Conservation (phyloP, 2,797 vertebrate species). For the Cetoscarus ocellatus region DNA sequence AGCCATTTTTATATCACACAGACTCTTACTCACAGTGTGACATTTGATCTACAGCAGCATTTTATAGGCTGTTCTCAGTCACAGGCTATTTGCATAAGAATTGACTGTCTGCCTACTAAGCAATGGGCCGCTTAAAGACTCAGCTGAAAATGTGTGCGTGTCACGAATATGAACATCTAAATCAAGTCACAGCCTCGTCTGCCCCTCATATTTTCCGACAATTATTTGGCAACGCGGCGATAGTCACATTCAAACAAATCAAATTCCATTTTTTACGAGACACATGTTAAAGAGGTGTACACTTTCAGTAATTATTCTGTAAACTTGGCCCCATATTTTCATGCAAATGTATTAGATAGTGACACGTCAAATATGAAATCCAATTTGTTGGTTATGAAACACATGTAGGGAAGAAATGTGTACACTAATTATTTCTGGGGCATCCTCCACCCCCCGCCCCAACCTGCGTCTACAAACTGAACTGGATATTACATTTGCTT, state of each 20-base stretch:
- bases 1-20: slow-evolving; percentile 84
- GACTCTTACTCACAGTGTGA: slow-evolving; percentile 83
- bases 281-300: slow-evolving; percentile 99
- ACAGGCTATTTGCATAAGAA: slow-evolving; percentile 85
- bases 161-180: slow-evolving; percentile 81
- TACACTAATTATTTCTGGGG: slow-evolving; percentile 99
- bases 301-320: slow-evolving; percentile 98
- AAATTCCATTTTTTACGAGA: slow-evolving; percentile 94
- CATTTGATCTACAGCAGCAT: slow-evolving; percentile 86
- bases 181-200: slow-evolving; percentile 75
- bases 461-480: slow-evolving; percentile 80
- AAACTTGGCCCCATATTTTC: slow-evolving; percentile 91
- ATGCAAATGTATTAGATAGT: slow-evolving; percentile 99
- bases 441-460: slow-evolving; percentile 70
- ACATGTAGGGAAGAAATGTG: slow-evolving; percentile 96
- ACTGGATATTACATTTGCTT: slow-evolving; percentile 99
- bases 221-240: slow-evolving; percentile 86
- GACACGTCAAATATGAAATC: slow-evolving; percentile 98
- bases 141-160: slow-evolving; percentile 77
- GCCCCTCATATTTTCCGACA: slow-evolving; percentile 86
- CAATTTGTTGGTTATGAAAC: slow-evolving; percentile 99
- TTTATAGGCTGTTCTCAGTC: slow-evolving; percentile 80
- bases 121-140: slow-evolving; percentile 81
- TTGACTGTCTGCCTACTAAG: slow-evolving; percentile 83
- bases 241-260: slow-evolving; percentile 96